Conservation (phyloP, 2,113 vertebrate genomes). For the Pseudopodoces humilis region DNA sequence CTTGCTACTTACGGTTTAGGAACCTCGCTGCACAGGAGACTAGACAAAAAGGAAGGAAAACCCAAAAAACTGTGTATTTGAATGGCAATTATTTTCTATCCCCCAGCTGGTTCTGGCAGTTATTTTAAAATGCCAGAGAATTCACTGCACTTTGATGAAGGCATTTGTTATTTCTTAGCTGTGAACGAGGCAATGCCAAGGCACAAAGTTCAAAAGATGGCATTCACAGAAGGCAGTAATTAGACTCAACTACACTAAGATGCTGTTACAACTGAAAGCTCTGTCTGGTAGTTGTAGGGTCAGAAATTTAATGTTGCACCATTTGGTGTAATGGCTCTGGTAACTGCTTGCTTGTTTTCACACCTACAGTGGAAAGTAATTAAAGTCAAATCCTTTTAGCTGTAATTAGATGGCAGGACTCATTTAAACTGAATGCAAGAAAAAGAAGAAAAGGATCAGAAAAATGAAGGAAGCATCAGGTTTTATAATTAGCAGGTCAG, state of each 20-base stretch:
- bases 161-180: conserved; percentile 10
- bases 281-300: not conserved
- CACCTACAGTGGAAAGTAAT: conserved; percentile 38
- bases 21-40: not conserved
- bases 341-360: conserved; percentile 27
- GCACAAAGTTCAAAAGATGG: not conserved
- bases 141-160: conserved; percentile 7
- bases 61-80: not conserved
- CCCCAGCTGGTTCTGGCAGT: not conserved
- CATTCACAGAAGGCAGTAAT: not conserved
- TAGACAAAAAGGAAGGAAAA: not conserved
- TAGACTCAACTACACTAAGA: not conserved
- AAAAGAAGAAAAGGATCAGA: not conserved
- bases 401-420: conserved; percentile 14
- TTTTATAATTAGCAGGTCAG: conserved; percentile 1
- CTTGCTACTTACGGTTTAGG: not conserved
- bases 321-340: conserved; percentile 10
- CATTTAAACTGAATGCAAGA: not conserved
- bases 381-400: conserved; percentile 32
- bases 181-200: not conserved
- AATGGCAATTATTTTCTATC: conserved; percentile 19
- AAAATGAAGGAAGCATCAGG: not conserved
- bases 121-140: conserved; percentile 33
- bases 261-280: not conserved
- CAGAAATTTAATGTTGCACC: not conserved